Conservation (phyloP, 2,888 invertebrate genomes). For the Harpalus rufipes region DNA sequence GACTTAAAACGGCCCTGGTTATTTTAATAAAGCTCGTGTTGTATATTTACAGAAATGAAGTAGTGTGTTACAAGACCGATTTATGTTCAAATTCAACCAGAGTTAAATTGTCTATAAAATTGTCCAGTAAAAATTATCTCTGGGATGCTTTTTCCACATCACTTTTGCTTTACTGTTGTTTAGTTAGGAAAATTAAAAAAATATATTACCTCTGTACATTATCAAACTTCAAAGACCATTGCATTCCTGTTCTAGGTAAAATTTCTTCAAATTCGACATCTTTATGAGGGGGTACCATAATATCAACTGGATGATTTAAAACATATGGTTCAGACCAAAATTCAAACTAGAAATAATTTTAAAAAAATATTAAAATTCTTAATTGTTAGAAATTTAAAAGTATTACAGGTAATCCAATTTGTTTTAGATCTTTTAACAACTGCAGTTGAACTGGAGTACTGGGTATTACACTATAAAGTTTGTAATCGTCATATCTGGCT, state of each 20-base stretch:
- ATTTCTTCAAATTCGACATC: slow-evolving; percentile 76
- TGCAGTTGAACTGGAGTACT: background rate
- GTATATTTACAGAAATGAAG: too few relatives aligned
- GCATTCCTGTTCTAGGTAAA: slow-evolving; percentile 74
- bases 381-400: background rate
- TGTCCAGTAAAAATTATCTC: too few relatives aligned
- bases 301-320: slow-evolving; percentile 76
- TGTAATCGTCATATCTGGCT: slow-evolving; percentile 21
- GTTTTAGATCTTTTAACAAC: background rate
- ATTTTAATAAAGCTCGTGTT: too few relatives aligned
- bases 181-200: background rate
- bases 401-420: background rate
- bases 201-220: slow-evolving; percentile 79
- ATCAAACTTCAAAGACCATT: slow-evolving; percentile 77
- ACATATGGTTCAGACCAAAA: slow-evolving; percentile 77
- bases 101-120: too few relatives aligned
- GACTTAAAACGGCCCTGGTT: too few relatives aligned
- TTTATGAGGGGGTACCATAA: slow-evolving; percentile 82
- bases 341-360: slow-evolving; percentile 61
- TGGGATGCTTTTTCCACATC: too few relatives aligned
- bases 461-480: background rate
- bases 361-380: background rate
- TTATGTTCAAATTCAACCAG: too few relatives aligned
- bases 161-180: background rate
- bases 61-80: too few relatives aligned